Evolutionary conservation across 2,113 vertebrate species (phyloP).

Genomic region (Oncorhynchus masou): DNA sequence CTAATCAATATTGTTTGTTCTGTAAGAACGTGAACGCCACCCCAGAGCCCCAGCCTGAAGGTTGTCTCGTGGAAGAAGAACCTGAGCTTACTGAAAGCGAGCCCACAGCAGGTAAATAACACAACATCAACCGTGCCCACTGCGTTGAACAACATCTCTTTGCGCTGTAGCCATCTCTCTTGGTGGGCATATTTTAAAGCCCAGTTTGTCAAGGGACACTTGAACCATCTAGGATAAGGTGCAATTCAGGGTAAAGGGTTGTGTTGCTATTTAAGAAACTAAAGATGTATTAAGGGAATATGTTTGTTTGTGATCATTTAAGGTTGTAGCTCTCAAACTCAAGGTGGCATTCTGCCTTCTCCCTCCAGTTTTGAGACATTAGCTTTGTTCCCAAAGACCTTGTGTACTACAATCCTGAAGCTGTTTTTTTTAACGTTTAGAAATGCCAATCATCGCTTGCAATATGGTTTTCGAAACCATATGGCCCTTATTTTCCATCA

Average conservation of each 20-base stretch:
- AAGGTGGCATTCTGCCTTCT: too few relatives aligned
- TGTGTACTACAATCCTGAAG: too few relatives aligned
- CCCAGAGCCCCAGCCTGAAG: conserved; percentile 59
- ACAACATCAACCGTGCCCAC: neutral
- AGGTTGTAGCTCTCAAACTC: neutral
- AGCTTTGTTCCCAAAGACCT: too few relatives aligned
- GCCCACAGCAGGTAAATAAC: conserved; percentile 52
- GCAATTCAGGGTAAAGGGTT: neutral
- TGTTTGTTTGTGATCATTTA: neutral
- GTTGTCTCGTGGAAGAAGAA: conserved; percentile 47
- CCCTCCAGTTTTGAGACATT: too few relatives aligned
- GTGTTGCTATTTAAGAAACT: neutral
- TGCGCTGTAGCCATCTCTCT: neutral
- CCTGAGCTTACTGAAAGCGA: conserved; percentile 38
- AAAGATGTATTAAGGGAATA: neutral
- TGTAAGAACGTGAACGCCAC: conserved; percentile 66
- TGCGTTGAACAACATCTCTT: neutral
- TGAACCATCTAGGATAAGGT: conserved; percentile 23
- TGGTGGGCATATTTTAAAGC: neutral
- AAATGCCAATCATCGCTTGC: too few relatives aligned
- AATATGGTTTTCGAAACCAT: too few relatives aligned
- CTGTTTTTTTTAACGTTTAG: too few relatives aligned
- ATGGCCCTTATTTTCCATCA: too few relatives aligned
- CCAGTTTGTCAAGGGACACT: neutral
- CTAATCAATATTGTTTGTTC: neutral